phyloP scores from a whole-genome alignment of 2,113 vertebrate species.

The Cyprinus carpio region DNA sequence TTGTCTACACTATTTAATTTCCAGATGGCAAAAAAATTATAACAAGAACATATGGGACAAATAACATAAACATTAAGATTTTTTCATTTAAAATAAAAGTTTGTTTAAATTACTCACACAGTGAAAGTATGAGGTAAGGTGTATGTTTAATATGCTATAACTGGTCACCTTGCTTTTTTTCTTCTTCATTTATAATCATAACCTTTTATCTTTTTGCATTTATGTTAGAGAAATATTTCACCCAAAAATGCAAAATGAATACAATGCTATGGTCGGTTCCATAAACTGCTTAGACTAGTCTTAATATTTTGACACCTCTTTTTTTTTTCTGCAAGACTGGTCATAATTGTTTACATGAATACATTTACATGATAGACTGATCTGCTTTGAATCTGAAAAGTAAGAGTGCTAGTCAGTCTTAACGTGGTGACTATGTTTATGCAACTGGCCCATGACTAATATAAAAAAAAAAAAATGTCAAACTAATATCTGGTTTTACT shows the following conservation, averaged over 20 bases:
- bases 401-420: no score
- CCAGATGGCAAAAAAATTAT: neutral
- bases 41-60: neutral
- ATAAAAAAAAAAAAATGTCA: neutral
- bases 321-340: no score
- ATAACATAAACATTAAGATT: neutral
- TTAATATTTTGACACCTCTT: no score
- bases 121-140: no score
- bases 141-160: neutral
- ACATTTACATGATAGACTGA: no score
- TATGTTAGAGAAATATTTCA: neutral
- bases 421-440: no score
- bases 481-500: neutral
- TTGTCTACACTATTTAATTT: neutral
- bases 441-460: neutral
- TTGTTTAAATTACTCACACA: no score
- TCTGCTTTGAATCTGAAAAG: no score
- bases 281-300: no score
- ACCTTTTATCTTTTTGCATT: neutral
- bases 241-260: neutral
- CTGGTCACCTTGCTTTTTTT: neutral
- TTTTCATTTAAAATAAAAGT: neutral
- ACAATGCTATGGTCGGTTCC: neutral
- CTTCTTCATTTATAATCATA: neutral
- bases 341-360: no score